Percentiles rank a stretch among this genome's conserved stretches.
These are phyloP conservation scores for Salvator merianae DNA, from an alignment of 2,113 vertebrate genomes.

Conservation along the genomic window DNA sequence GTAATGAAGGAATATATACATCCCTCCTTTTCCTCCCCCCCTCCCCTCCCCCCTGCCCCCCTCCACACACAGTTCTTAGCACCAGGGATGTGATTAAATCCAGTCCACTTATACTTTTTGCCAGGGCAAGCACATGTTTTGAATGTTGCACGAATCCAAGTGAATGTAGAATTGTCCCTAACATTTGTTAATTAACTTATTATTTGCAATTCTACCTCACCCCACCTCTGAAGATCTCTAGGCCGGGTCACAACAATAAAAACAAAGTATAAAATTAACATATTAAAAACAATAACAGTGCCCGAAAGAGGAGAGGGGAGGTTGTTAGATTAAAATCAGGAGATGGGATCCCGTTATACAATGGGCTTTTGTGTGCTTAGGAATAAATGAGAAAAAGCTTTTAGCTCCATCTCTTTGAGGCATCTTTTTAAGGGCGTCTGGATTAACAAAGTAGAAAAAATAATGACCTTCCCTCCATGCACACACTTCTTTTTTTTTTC, in stretches of 20 bases:
- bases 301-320: too few relatives aligned
- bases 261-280: too few relatives aligned
- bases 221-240: too few relatives aligned
- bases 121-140: neutral
- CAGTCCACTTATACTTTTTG: neutral
- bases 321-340: neutral
- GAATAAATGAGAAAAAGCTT: neutral
- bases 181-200: too few relatives aligned
- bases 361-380: neutral
- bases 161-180: neutral
- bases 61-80: neutral
- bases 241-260: too few relatives aligned
- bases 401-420: neutral
- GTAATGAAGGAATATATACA: too few relatives aligned
- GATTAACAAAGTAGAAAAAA: neutral
- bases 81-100: neutral
- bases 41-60: neutral
- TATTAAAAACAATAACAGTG: too few relatives aligned
- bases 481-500: too few relatives aligned
- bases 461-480: neutral
- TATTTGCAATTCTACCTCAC: too few relatives aligned
- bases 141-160: fast-evolving
- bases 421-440: too few relatives aligned
- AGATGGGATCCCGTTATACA: neutral
- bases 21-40: neutral